Base-by-base conservation (phyloP, 2,797 vertebrate genomes). In the Eulemur mongoz region DNA sequence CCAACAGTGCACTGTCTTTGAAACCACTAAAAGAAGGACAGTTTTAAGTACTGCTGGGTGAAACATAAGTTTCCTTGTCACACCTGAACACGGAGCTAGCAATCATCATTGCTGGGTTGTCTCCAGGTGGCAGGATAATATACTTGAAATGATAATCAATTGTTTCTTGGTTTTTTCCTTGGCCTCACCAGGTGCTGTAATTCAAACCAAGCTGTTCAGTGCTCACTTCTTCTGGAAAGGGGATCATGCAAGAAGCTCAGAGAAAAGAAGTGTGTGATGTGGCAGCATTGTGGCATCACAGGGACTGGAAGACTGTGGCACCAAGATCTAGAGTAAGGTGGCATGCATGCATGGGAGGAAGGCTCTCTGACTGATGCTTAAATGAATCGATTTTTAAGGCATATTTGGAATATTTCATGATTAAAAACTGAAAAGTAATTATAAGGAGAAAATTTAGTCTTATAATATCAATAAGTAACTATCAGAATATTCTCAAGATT, bases 381-480 rank as follows among this genome's bases (percentile, higher is more conserved):
- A 40, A 69, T 32, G 35, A 87, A 67, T 32, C 10, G 4, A 25
- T 40, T 92, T 79, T 78, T 48, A 43, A 30, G 25, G 20, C n/a
- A n/a, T 9, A 45, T 78, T 89, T 72, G 45, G 38, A 90, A 45
- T 61, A 65, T 48, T 88, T 82, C 43, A 83, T 72, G 35, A 83
- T 70, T 76, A 86, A 81, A 93, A 84, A 72, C 50, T 59, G 32
- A 48, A 67, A 80, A 61, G 10, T 61, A 92, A 72, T 70, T 69
- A 40, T 52, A 86, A 85, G 70, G 40, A 97, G 67, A 90, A 84
- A 85, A 20, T 75, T 80, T 89, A 67, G 89, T 79, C n/a, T 89
- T 79, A 78, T 27, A 67, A n/a, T 48, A 69, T 43, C 4, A n/a
- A 75, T 40, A 89, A 87, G 35, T 18, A 93, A 80, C 38, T 61